Percentiles rank a stretch among this genome's conserved stretches.
These are phyloP conservation scores for Amyelois transitella DNA, from an alignment of 1,140 invertebrate species.

Conservation along the genomic window DNA sequence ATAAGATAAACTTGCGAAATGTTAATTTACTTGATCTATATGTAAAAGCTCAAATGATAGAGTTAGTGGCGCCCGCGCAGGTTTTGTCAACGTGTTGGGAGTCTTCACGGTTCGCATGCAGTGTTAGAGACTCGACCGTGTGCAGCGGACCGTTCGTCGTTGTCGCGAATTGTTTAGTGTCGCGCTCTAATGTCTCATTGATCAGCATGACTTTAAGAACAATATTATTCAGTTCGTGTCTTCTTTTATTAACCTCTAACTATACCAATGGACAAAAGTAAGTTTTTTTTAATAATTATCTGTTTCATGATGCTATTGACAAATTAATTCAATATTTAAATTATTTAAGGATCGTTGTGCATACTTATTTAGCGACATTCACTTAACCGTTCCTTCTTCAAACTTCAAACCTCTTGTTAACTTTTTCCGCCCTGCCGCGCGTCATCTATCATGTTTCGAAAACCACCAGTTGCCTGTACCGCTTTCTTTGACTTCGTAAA, in stretches of 20 bases:
- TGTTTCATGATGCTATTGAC: too few relatives aligned
- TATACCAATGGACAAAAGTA: constrained; percentile 42
- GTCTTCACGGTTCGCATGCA: constrained; percentile 34
- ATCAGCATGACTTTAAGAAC: constrained; percentile 39
- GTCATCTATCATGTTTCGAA: too few relatives aligned
- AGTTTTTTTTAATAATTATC: constrained; percentile 20
- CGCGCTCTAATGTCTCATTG: constrained; percentile 17
- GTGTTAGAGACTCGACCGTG: constrained; percentile 51
- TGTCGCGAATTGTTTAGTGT: constrained; percentile 9
- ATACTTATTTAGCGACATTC: too few relatives aligned
- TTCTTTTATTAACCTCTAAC: constrained; percentile 27
- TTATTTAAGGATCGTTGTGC: too few relatives aligned
- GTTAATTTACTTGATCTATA: constrained; percentile 25
- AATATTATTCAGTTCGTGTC: constrained; percentile 26
- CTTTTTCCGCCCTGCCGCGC: too few relatives aligned
- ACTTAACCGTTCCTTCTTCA: too few relatives aligned
- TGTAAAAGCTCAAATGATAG: constrained; percentile 44
- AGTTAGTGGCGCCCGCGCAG: constrained; percentile 41
- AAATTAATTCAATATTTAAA: too few relatives aligned
- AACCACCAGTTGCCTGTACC: too few relatives aligned
- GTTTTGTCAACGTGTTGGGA: constrained; percentile 33
- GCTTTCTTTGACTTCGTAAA: too few relatives aligned
- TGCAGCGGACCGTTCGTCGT: constrained; percentile 40
- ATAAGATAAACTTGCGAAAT: constrained; percentile 28
- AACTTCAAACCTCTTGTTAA: too few relatives aligned